A percentile compares a stretch with the other conserved stretches of the same genome.
These are phyloP conservation scores for Ochotona curzoniae DNA, from an alignment of 2,113 vertebrate genomes.

Conservation along the genomic window DNA sequence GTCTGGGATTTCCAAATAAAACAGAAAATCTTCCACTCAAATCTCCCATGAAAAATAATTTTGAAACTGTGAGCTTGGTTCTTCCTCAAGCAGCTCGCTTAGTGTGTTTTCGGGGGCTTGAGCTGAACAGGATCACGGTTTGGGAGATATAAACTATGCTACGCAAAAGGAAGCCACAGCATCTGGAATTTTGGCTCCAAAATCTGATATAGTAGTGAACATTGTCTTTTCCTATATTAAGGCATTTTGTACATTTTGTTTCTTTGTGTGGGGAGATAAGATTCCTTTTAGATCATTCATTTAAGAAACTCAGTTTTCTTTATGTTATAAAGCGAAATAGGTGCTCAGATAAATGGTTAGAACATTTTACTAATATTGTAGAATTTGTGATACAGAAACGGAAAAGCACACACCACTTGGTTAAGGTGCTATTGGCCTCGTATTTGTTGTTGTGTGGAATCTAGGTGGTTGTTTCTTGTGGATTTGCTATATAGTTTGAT, in stretches of 20 bases:
- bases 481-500: neutral
- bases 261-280: neutral
- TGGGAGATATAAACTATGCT: conserved; percentile 31
- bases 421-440: neutral
- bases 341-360: conserved; percentile 1
- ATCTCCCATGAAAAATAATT: conserved; percentile 76
- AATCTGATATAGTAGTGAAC: neutral
- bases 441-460: neutral
- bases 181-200: neutral
- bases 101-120: conserved; percentile 32
- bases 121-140: neutral
- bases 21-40: conserved; percentile 57
- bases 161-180: neutral
- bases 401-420: neutral
- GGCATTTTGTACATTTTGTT: neutral
- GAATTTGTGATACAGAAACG: neutral
- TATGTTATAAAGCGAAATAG: neutral
- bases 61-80: conserved; percentile 50
- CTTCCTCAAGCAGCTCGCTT: conserved; percentile 58
- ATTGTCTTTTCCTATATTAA: neutral
- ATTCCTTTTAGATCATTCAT: neutral
- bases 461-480: neutral
- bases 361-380: conserved; percentile 4
- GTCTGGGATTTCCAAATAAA: conserved; percentile 57
- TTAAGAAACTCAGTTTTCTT: neutral